Base-by-base conservation (phyloP, 1,140 invertebrate species). In the Monomorium pharaonis region DNA sequence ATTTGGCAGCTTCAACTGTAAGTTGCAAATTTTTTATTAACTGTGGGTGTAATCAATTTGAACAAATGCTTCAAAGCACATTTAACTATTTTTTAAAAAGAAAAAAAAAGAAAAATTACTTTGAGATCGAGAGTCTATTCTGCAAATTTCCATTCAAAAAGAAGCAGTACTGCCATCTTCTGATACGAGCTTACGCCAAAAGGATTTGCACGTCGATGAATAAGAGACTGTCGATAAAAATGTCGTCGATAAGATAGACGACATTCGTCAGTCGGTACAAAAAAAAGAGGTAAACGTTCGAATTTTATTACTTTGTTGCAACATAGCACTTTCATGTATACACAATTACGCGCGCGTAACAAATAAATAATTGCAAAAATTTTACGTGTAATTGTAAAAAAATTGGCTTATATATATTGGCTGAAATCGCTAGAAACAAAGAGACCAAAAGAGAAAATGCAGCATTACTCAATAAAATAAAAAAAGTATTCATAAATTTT, bases 161-260 rank as follows among this genome's bases (percentile, higher is more conserved):
- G 49, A 49, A 9, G n/a, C 9, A 14, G 60, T 75, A 72, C 75
- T 49, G 75, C 87, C 88, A 88, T 88, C 88, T 88, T 56, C 30
- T 49, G 42, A 37, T 47, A 7, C 3, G 9, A 78, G 2, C 16
- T n/a, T 7, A 47, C 27, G 54, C 69, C 51, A 16, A 44, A 47
- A 58, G 44, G 9, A 33, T 14, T 14, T 24, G 7, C n/a, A 47
- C 21, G 24, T 9, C 30, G 49, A 56, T 51, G 47, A 74, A 60
- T 49, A 89, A 18, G 44, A 24, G 49, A 65, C 65, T 37, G 16
- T 56, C 30, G 4, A 27, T n/a, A 47, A 9, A 27, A 14, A 54
- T 24, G 1, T 14, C 2, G 87, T 88, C 88, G 88, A 76, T 89
- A 88, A 88, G 7, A 60, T 18, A 67, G 58, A 54, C 0, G 12